Conservation (phyloP, 2,888 invertebrate genomes). For the Diadromus collaris region DNA sequence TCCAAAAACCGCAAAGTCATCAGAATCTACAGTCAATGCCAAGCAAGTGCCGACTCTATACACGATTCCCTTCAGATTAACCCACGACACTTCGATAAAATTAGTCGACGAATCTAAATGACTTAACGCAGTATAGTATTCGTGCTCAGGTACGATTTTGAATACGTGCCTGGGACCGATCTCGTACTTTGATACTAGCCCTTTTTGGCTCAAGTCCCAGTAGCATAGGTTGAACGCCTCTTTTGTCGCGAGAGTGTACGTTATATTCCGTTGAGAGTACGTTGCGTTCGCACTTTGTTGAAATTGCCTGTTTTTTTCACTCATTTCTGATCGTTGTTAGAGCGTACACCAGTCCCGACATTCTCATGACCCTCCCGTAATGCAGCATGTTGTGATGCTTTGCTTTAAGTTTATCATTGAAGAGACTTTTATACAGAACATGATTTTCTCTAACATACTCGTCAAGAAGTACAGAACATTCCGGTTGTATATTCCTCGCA, state of each 20-base stretch:
- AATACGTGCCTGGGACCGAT: background rate
- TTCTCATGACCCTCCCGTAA: background rate
- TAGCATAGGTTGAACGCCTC: constrained; percentile 1
- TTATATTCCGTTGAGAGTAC: constrained; percentile 16
- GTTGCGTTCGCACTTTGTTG: constrained; percentile 10
- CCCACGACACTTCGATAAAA: constrained; percentile 9
- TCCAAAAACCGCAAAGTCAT: constrained; percentile 12
- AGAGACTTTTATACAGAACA: background rate
- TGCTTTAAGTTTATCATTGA: background rate
- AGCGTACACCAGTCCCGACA: constrained; percentile 5
- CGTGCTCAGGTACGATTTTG: background rate
- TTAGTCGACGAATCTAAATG: background rate
- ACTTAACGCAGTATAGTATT: background rate
- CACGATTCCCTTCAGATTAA: constrained; percentile 4
- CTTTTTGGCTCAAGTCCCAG: constrained; percentile 9
- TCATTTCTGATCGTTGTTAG: constrained; percentile 8
- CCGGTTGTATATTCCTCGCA: constrained; percentile 1
- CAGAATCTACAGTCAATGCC: background rate
- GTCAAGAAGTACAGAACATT: constrained; percentile 4
- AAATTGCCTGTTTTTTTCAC: background rate
- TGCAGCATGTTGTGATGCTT: constrained; percentile 11
- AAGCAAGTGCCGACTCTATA: constrained; percentile 21
- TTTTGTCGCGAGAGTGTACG: background rate
- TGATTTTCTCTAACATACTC: background rate
- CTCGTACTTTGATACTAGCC: constrained; percentile 11